Evolutionary conservation across 2,888 invertebrate species (phyloP), one percentile per base, ranked within the genome.

Genomic region (Zaprionus obscuricornis): DNA sequence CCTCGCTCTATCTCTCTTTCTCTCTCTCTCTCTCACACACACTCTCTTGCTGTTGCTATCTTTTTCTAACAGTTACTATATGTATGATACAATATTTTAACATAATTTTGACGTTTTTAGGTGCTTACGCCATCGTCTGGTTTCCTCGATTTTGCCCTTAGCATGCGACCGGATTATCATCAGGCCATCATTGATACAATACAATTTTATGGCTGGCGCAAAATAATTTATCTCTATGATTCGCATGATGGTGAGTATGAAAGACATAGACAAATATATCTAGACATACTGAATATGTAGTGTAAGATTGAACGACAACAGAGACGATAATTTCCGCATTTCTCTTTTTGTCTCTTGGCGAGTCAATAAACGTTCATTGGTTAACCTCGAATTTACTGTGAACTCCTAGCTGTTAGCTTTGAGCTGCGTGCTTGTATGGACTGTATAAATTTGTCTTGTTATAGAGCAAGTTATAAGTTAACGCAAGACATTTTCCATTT

Each of bases 91-190:
- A 24, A 69, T 83, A 58, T 60, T 84, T 85, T 68, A n/a, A 71
- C 86, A 86, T 86, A 84, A 86, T 82, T 77, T 74, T 74, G 71
- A 82, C 82, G 68, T 66, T 81, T n/a, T 57, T 90, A 95, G 95
- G 96, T 96, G 34, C 92, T 96, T 66, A 95, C 96, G 11, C 96
- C 96, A 39, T 96, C 96, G 14, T 96, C 96, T 1, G 96, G 96
- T 14, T 93, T 95, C 81, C 92, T 96, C 85, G 96, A 97, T 91
- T 96, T 95, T 89, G 97, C 97, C 47, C 95, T 97, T 85, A 96
- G 96, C 90, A 95, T 99, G 95, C 93, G 97, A 58, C 98, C 99
- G 22, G 96, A 98, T 91, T 98, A 98, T 91, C 97, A 98, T 90
- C 95, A 95, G 87, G 98, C 98, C 54, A 95, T 99, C 88, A 96